These are phyloP conservation scores for Toxostoma redivivum DNA, from an alignment of 2,113 vertebrate species.

Conservation along the genomic window DNA sequence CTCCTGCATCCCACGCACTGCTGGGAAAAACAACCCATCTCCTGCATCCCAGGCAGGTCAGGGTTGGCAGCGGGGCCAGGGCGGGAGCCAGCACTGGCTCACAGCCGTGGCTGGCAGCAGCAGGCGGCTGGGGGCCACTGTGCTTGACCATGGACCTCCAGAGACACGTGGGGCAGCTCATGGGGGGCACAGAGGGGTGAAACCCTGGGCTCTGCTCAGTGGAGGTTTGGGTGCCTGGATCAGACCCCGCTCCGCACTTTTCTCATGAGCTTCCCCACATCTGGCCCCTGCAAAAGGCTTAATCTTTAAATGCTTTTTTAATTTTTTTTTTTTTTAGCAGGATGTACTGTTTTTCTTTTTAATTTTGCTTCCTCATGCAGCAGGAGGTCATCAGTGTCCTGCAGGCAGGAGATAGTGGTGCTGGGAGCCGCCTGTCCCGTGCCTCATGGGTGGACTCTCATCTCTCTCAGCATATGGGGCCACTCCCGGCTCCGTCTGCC, in stretches of 20 bases:
- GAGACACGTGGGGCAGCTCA: rapidly evolving
- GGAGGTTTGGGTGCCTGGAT: neutral
- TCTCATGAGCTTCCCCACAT: neutral
- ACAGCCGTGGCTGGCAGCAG: neutral
- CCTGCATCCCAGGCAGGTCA: neutral
- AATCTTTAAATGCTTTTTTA: neutral
- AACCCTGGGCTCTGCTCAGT: neutral
- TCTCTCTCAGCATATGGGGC: neutral
- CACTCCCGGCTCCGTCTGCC: neutral
- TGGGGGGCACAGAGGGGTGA: neutral
- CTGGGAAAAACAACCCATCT: neutral
- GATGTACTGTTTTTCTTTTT: neutral
- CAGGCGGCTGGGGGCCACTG: neutral
- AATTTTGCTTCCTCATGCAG: neutral
- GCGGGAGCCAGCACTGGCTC: neutral
- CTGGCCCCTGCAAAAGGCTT: neutral
- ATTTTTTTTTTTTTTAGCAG: neutral
- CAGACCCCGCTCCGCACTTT: rapidly evolving
- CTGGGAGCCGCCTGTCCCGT: neutral
- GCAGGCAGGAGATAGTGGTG: neutral
- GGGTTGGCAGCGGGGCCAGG: neutral
- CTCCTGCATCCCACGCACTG: neutral
- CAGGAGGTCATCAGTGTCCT: neutral
- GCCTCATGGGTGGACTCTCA: neutral
- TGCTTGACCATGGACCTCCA: rapidly evolving